Percentiles rank a stretch among this genome's conserved stretches.
phyloP scores from a whole-genome alignment of 2,113 vertebrate species.

The Rynchops niger region DNA sequence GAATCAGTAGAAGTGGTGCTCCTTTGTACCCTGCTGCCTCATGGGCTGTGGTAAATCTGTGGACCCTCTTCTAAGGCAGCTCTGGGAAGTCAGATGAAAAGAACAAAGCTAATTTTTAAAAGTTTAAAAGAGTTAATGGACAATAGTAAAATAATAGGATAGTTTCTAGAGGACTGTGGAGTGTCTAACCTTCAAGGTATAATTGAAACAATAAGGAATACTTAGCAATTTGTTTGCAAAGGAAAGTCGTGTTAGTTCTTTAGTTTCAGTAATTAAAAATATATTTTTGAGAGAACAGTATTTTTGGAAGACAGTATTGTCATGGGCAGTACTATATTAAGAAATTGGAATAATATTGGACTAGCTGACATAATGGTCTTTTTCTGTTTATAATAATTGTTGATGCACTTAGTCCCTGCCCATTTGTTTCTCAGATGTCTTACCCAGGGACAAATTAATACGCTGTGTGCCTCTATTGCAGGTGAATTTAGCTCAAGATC shows the following conservation, averaged over 20 bases:
- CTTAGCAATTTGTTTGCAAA: neutral
- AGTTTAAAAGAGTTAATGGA: neutral
- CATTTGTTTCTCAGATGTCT: conserved; percentile 23
- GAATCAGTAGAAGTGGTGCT: neutral
- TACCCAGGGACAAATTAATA: neutral
- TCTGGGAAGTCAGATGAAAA: neutral
- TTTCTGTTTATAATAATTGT: neutral
- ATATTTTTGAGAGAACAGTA: neutral
- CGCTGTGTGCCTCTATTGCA: neutral
- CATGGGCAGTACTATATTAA: neutral
- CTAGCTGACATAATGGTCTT: neutral
- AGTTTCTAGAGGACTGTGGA: neutral
- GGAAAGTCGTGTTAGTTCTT: neutral
- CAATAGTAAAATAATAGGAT: neutral
- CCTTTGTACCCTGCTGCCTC: neutral
- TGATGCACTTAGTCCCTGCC: neutral
- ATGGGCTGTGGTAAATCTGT: neutral
- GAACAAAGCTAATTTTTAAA: neutral
- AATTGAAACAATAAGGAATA: neutral
- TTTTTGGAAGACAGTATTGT: neutral
- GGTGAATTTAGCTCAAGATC: neutral
- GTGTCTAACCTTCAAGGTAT: neutral
- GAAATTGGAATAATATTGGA: neutral
- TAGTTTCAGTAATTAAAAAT: neutral
- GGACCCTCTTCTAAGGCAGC: neutral